A percentile compares a stretch with the other conserved stretches of the same genome.
These are phyloP conservation scores for Cryptomyrus ogoouensis DNA, from an alignment of 2,113 vertebrate species.

Conservation along the genomic window DNA sequence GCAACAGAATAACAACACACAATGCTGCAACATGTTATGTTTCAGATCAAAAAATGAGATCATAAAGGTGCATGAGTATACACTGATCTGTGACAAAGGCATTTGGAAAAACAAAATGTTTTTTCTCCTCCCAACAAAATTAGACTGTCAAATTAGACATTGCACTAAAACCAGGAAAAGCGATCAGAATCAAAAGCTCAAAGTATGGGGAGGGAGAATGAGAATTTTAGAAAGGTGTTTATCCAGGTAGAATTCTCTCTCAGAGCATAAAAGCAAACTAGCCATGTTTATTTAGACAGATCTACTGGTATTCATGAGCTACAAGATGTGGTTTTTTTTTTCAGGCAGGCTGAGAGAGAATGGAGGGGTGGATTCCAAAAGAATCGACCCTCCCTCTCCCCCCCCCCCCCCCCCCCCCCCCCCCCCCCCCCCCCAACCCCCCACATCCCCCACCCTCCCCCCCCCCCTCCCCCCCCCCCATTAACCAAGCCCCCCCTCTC, in stretches of 20 bases:
- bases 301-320: not conserved
- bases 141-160: not conserved
- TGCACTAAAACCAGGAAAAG: not conserved
- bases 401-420: not conserved
- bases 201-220: not conserved
- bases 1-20: not conserved
- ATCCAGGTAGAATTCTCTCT: not conserved
- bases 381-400: not conserved
- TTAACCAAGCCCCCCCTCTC: too few relatives aligned
- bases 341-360: not conserved
- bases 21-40: not conserved
- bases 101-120: not conserved
- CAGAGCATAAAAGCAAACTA: not conserved
- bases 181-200: not conserved
- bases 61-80: not conserved
- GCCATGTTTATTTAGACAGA: not conserved
- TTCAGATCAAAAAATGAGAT: not conserved
- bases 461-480: too few relatives aligned
- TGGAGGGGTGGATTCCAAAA: slow-evolving; percentile 10
- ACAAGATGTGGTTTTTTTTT: not conserved
- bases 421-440: too few relatives aligned
- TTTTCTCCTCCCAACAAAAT: not conserved
- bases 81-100: not conserved
- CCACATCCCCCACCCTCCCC: too few relatives aligned
- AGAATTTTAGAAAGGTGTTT: not conserved